Evolutionary conservation across 2,797 vertebrate genomes (phyloP).

Genomic region (Salarias fasciatus): DNA sequence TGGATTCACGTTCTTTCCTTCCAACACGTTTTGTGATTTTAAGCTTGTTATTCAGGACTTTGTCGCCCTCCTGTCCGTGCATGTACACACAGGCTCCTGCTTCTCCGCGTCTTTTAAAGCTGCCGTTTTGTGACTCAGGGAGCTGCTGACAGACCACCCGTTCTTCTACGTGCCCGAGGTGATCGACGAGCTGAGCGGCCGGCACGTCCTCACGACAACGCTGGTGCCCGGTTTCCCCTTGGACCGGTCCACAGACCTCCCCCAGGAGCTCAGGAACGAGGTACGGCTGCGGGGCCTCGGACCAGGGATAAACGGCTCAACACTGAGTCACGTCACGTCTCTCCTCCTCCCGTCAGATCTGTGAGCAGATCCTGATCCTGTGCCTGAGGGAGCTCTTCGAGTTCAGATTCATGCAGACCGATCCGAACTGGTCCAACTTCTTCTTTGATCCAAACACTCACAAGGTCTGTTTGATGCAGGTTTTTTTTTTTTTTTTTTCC

Average conservation of each 20-base stretch:
- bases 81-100: no score
- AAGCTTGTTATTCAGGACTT: neutral
- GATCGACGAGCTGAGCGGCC: slow-evolving; percentile 90
- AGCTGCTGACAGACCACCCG: slow-evolving; percentile 90
- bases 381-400: slow-evolving; percentile 95
- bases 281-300: slow-evolving; percentile 57
- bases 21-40: neutral
- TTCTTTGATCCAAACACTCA: slow-evolving; percentile 92
- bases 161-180: slow-evolving; percentile 93
- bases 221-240: slow-evolving; percentile 92
- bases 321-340: neutral
- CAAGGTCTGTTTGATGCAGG: slow-evolving; percentile 80
- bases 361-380: slow-evolving; percentile 88
- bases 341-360: slow-evolving; percentile 82
- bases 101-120: no score
- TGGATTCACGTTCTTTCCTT: neutral
- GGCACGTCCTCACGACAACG: slow-evolving; percentile 90
- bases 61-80: neutral
- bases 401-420: slow-evolving; percentile 97
- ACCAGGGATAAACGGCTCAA: neutral
- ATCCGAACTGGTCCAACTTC: slow-evolving; percentile 99
- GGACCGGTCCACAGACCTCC: slow-evolving; percentile 88
- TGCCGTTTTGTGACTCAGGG: slow-evolving; percentile 74
- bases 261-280: slow-evolving; percentile 93
- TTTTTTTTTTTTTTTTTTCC: no score